A percentile compares a stretch with the other conserved stretches of the same genome.
These are phyloP conservation scores for Arctopsyche grandis DNA, from an alignment of 1,140 invertebrate species.

Conservation along the genomic window DNA sequence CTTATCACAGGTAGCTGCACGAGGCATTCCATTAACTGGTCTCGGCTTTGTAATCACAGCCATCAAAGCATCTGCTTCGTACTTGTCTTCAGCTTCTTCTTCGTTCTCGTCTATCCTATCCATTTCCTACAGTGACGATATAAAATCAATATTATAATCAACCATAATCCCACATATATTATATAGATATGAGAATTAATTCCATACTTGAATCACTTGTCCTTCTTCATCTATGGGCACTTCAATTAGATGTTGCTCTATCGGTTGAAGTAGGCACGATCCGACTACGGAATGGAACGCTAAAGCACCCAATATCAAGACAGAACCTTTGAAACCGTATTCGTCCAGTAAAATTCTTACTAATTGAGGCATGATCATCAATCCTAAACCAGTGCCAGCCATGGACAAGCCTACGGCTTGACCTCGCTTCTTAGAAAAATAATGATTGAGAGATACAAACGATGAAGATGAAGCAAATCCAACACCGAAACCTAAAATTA, in stretches of 20 bases:
- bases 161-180: not conserved
- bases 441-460: conserved; percentile 79
- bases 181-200: not conserved
- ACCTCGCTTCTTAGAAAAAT: conserved; percentile 77
- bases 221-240: conserved; percentile 69
- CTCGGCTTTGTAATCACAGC: conserved; percentile 61
- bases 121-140: conserved; percentile 66
- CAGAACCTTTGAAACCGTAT: conserved; percentile 73
- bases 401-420: conserved; percentile 80
- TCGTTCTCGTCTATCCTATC: conserved; percentile 70
- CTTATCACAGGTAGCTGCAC: conserved; percentile 66
- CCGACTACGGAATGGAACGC: conserved; percentile 75
- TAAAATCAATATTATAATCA: not conserved
- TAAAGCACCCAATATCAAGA: conserved; percentile 73
- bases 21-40: conserved; percentile 59
- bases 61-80: conserved; percentile 63
- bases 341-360: conserved; percentile 70
- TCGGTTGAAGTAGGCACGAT: conserved; percentile 73
- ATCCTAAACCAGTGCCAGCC: conserved; percentile 78
- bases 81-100: conserved; percentile 66
- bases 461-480: conserved; percentile 76
- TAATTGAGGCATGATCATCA: conserved; percentile 80
- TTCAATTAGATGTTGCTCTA: conserved; percentile 72
- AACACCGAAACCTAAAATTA: conserved; percentile 72
- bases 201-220: conserved; percentile 63